These are phyloP conservation scores for Belonocnema kinseyi DNA, from an alignment of 1,140 invertebrate genomes.

Conservation along the genomic window DNA sequence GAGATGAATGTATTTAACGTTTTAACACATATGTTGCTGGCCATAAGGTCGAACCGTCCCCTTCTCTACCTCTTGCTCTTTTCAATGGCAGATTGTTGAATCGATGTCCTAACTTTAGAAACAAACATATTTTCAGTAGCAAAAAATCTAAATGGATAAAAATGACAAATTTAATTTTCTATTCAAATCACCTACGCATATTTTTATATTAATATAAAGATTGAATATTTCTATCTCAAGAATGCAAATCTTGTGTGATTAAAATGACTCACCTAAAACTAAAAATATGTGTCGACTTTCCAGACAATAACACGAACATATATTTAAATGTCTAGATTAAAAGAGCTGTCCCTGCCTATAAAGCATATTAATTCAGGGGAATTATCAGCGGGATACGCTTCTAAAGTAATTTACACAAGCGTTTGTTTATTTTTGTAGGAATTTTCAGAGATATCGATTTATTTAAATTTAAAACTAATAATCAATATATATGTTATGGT, in stretches of 20 bases:
- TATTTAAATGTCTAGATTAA: constrained; percentile 17
- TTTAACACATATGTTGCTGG: constrained; percentile 59
- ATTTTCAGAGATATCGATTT: neutral
- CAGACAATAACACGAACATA: constrained; percentile 13
- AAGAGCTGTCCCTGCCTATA: constrained; percentile 6
- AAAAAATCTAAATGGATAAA: neutral
- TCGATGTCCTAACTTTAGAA: constrained; percentile 58
- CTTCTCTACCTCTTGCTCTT: constrained; percentile 43
- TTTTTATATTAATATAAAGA: neutral
- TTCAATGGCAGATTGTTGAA: constrained; percentile 57
- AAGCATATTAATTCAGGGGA: neutral
- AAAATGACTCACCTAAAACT: neutral
- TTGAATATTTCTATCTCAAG: neutral
- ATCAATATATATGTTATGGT: no score
- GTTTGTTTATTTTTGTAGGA: constrained; percentile 1
- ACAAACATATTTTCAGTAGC: constrained; percentile 44
- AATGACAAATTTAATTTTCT: neutral
- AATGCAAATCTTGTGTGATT: constrained; percentile 1
- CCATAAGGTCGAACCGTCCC: constrained; percentile 61
- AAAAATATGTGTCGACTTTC: constrained; percentile 9
- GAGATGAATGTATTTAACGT: constrained; percentile 50
- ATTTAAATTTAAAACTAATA: neutral
- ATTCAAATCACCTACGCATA: neutral
- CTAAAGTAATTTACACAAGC: constrained; percentile 7
- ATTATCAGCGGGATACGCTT: constrained; percentile 20